Base-by-base conservation (phyloP, 2,113 vertebrate genomes). In the Gobiocypris rarus region DNA sequence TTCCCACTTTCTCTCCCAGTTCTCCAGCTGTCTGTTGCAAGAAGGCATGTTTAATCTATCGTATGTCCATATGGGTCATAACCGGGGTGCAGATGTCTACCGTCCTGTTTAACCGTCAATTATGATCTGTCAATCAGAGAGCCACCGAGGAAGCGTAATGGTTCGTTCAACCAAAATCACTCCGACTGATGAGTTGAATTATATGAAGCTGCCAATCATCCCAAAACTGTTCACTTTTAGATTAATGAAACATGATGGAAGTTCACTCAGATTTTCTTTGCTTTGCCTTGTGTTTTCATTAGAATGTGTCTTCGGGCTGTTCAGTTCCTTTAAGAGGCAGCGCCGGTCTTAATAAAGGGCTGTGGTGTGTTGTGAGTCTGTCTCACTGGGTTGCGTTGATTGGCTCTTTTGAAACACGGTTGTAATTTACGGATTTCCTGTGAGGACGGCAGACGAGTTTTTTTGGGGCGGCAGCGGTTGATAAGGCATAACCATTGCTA, bases 371-470 rank as follows among this genome's bases (percentile, higher is more conserved):
- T 41, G 61, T 52, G 28, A 17, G 71, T 58, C 63, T 85, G 69
- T 75, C 75, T 48, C 67, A 69, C 79, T 63, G 79, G 13, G 73
- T 78, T 31, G 50, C 28, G 22, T 28, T 87, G 86, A 88, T 88
- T 88, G 81, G 84, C 28, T 85, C 58, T 84, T 85, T 85, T 88
- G 69, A 88, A 81, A 52, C 2, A 26, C 38, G 19, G 84, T 69
- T 80, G 84, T 87, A 87, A 87, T 85, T 87, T 78, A 70, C 17
- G 48, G 58, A 84, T 85, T 85, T 87, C 81, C 81, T 85, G 38
- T 52, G 50, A 81, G 45, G 31, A 48, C 15, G n/a, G 59, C 67
- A 75, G 83, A 85, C 26, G 41, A 61, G 81, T 48, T 48, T 48
- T 73, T 54, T 54, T 31, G 75, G 63, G 70, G 31, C 4, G 75